phyloP scores from a whole-genome alignment of 2,888 invertebrate species.

The Lycophotia porphyrea region DNA sequence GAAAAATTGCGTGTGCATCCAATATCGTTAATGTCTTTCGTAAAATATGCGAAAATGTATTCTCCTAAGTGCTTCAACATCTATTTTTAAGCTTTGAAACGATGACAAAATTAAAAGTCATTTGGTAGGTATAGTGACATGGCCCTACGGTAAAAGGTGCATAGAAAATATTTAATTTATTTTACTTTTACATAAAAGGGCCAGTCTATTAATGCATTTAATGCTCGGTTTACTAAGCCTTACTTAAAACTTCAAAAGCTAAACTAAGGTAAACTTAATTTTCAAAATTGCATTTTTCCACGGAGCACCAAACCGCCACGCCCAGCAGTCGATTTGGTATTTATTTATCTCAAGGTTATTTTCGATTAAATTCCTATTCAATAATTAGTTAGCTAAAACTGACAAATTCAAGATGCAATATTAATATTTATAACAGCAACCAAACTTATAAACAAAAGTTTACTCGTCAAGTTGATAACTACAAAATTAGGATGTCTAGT shows the following conservation, averaged over 20 bases:
- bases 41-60: conserved; percentile 23
- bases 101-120: not conserved
- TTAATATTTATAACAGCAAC: conserved; percentile 35
- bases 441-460: conserved; percentile 48
- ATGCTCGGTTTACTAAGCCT: not conserved
- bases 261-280: not conserved
- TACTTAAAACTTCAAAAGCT: not conserved
- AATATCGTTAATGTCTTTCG: conserved; percentile 25
- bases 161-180: not conserved
- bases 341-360: not conserved
- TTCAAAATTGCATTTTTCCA: not conserved
- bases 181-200: not conserved
- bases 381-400: not conserved
- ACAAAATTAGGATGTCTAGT: conserved; percentile 68
- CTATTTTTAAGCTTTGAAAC: not conserved
- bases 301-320: not conserved
- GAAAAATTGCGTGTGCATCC: conserved; percentile 8
- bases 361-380: not conserved
- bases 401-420: conserved; percentile 3
- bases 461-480: conserved; percentile 55
- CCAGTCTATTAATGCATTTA: not conserved
- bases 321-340: not conserved
- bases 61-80: not conserved
- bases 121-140: not conserved
- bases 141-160: not conserved